Base-by-base conservation (phyloP, 2,797 vertebrate species). In the Odontamblyopus rebecca region DNA sequence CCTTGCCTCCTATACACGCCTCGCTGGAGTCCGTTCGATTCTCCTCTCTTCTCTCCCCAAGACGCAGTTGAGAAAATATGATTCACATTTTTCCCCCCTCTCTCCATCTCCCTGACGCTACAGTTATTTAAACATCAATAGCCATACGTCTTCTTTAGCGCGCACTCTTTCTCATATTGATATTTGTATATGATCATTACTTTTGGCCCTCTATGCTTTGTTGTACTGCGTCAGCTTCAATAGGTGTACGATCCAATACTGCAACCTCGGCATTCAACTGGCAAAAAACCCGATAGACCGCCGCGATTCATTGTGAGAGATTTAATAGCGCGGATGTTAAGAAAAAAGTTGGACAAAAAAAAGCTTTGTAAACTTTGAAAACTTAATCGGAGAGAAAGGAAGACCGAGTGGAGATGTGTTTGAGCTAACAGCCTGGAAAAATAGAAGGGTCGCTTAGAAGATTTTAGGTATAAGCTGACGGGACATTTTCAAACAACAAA, bases 121-220 rank as follows among this genome's bases (percentile, higher is more conserved):
- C 90, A 87, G 92, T 93, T 93, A 94, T 93, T 93, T 91, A 92
- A 91, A 93, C 91, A 93, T 94, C 93, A 93, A 94, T 94, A 93
- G 88, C 89, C 88, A 94, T 94, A 92, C 85, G 82, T 95, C 93
- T 93, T 94, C 91, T 93, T 94, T 93, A 93, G 91, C 91, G 87
- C 86, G 84, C 89, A 89, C 90, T 92, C 92, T 87, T 88, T 92
- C 91, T 93, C 89, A 91, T 94, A 94, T 94, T 90, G 93, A 94
- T 94, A 93, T 93, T 92, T 92, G 91, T 92, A 92, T 93, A 92
- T 93, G 93, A 95, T 94, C 93, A 91, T 94, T 94, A 93, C 90
- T 91, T 94, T 91, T 86, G 80, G 88, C 87, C 89, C 88, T 78
- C 84, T 85, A 79, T 71, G 89, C 91, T 90, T 93, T 91, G 92